Percentiles rank a stretch among this genome's conserved stretches.
Evolutionary conservation across 2,888 invertebrate species (phyloP).

Genomic region (Micoletzkya japonica): DNA sequence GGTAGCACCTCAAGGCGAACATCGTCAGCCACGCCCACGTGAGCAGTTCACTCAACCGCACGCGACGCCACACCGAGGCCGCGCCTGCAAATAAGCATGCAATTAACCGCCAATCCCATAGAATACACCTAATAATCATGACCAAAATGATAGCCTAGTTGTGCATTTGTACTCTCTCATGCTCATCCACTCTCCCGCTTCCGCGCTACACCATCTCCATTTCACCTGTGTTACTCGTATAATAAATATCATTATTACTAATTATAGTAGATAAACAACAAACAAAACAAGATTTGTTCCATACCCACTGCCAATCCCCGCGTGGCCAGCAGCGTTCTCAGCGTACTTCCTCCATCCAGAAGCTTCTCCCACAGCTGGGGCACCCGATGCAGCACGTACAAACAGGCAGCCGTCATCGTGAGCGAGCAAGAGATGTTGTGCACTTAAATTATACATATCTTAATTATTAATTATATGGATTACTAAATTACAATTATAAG

Average conservation of each 20-base stretch:
- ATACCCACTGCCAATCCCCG: conserved; percentile 60
- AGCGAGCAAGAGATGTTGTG: conserved; percentile 67
- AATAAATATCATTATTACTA: no score
- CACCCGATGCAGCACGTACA: conserved; percentile 65
- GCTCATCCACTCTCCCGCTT: no score
- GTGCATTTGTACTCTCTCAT: no score
- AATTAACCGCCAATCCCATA: no score
- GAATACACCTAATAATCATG: no score
- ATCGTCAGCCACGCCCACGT: conserved; percentile 68
- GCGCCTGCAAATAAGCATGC: conserved; percentile 31
- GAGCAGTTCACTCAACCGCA: conserved; percentile 68
- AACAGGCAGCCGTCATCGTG: conserved; percentile 65
- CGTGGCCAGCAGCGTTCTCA: conserved; percentile 63
- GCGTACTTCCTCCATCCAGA: conserved; percentile 17
- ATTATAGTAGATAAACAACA: no score
- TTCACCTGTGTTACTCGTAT: no score
- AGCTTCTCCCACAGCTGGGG: conserved; percentile 16
- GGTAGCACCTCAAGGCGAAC: conserved; percentile 66
- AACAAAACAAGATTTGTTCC: conserved; percentile 12
- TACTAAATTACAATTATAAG: no score
- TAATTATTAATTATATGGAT: neutral
- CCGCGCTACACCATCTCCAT: no score
- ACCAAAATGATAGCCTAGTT: no score
- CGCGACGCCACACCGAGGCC: conserved; percentile 65
- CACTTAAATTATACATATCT: conserved; percentile 46